Percentiles rank a stretch among this genome's conserved stretches.
phyloP scores from a whole-genome alignment of 2,888 invertebrate species.

The Scrobipalpa atriplicella region DNA sequence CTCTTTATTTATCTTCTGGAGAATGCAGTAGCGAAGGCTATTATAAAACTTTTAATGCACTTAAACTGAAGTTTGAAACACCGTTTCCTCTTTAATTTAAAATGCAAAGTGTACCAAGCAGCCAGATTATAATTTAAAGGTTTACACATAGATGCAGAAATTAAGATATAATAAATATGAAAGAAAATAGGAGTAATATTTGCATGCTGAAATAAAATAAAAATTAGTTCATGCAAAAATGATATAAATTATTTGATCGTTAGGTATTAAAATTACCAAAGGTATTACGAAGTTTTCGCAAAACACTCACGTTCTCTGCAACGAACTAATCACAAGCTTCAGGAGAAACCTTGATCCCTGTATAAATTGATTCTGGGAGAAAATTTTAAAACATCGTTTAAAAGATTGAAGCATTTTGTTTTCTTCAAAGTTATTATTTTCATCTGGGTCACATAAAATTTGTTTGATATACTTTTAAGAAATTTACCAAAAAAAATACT shows the following conservation, averaged over 20 bases:
- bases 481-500: too few relatives aligned
- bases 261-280: background rate
- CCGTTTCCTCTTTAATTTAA: slow-evolving; percentile 7
- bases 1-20: slow-evolving; percentile 9
- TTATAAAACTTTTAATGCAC: slow-evolving; percentile 14
- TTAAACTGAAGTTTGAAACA: slow-evolving; percentile 10
- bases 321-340: slow-evolving; percentile 19
- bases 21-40: slow-evolving; percentile 11
- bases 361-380: slow-evolving; percentile 23
- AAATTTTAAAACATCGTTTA: background rate
- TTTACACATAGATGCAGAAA: background rate
- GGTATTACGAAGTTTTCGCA: background rate
- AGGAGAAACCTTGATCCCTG: slow-evolving; percentile 19
- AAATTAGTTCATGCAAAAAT: background rate
- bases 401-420: background rate
- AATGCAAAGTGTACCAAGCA: slow-evolving; percentile 7
- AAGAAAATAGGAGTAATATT: too few relatives aligned
- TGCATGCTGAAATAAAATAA: background rate
- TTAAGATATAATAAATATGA: background rate
- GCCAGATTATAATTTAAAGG: background rate
- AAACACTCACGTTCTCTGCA: slow-evolving; percentile 17
- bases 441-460: too few relatives aligned
- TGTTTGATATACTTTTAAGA: too few relatives aligned
- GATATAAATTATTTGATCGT: background rate
- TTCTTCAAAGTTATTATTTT: background rate